phyloP scores from a whole-genome alignment of 2,797 vertebrate species.

The Vespertilio murinus region DNA sequence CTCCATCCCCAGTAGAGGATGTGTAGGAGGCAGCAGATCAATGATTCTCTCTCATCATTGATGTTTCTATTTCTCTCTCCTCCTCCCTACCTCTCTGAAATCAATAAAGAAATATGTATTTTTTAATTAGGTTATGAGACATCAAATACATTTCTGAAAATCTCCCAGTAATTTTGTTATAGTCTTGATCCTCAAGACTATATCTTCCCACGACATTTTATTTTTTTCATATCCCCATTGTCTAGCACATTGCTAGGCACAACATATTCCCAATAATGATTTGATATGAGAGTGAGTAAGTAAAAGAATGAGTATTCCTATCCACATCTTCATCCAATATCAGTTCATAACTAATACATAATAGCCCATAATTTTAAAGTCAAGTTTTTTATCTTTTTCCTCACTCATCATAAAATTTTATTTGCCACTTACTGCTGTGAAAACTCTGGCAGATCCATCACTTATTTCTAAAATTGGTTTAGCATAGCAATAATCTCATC shows the following conservation, averaged over 20 bases:
- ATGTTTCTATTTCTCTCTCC: no score
- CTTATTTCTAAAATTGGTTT: neutral
- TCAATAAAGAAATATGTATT: no score
- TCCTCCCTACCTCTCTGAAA: no score
- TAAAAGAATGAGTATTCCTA: neutral
- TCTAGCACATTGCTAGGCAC: neutral
- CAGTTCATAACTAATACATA: neutral
- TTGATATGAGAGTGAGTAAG: neutral
- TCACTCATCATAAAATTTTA: conserved; percentile 33
- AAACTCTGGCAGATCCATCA: conserved; percentile 23
- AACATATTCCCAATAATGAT: neutral
- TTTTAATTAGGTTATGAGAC: neutral
- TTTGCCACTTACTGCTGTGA: conserved; percentile 25
- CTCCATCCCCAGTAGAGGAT: no score
- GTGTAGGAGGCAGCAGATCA: no score
- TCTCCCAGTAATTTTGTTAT: neutral
- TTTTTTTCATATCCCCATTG: neutral
- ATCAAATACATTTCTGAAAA: neutral
- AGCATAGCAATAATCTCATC: conserved; percentile 19
- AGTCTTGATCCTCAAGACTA: neutral
- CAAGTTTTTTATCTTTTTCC: conserved; percentile 49
- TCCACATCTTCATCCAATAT: neutral
- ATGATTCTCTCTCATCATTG: no score
- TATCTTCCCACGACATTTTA: neutral
- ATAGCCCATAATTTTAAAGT: conserved; percentile 41